Evolutionary conservation across 2,113 vertebrate species (phyloP).

Genomic region (Atlantisia rogersi): DNA sequence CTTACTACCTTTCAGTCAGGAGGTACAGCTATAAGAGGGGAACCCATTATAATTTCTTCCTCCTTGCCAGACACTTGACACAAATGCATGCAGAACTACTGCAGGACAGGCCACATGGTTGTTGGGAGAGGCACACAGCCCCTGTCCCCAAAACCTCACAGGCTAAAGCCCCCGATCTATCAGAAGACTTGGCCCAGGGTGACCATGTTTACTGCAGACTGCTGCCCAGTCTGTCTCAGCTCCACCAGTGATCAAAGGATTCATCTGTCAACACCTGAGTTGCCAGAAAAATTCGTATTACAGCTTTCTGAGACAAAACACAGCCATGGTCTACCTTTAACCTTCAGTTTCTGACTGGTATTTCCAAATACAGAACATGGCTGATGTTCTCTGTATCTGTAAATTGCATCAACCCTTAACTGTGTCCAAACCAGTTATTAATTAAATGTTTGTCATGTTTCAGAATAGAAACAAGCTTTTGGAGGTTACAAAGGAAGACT

Average conservation of each 20-base stretch:
- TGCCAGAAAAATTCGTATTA: background rate
- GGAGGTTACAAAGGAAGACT: background rate
- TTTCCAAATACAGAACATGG: background rate
- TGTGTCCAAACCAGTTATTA: background rate
- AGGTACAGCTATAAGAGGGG: background rate
- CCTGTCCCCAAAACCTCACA: background rate
- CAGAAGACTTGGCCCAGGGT: background rate
- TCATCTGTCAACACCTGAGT: background rate
- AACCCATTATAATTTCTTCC: background rate
- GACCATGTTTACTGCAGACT: rapidly evolving
- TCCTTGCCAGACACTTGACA: background rate
- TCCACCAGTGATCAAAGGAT: background rate
- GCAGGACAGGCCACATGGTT: background rate
- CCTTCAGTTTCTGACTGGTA: background rate
- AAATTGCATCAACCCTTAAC: background rate
- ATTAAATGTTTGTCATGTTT: background rate
- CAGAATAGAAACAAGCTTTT: background rate
- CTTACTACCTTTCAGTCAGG: background rate
- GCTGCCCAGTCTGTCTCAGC: background rate
- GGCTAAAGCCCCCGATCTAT: background rate
- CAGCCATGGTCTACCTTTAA: background rate
- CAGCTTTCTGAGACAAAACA: background rate
- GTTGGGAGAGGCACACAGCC: background rate
- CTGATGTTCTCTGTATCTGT: background rate
- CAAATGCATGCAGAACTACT: background rate